These are phyloP conservation scores for Eulimnadia texana DNA, from an alignment of 1,140 invertebrate species.

Conservation along the genomic window DNA sequence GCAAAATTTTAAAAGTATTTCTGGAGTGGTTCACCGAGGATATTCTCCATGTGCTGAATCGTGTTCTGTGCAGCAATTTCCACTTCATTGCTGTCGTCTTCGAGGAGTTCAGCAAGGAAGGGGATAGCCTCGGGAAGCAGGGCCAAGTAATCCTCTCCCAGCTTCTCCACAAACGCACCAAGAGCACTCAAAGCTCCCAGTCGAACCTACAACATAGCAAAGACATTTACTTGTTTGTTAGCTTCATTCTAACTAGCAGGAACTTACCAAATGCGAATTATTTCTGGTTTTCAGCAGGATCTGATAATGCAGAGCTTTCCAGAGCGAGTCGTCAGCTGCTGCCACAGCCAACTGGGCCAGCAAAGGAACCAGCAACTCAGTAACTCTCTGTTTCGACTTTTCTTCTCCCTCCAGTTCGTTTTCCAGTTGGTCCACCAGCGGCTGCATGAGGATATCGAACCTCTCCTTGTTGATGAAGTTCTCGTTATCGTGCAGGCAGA, in stretches of 20 bases:
- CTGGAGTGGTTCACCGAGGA: conserved; percentile 67
- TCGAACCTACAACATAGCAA: conserved; percentile 24
- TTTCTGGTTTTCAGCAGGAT: conserved; percentile 73
- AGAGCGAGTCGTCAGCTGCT: conserved; percentile 63
- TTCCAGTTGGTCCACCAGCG: conserved; percentile 75
- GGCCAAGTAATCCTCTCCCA: conserved; percentile 57
- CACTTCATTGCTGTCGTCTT: conserved; percentile 65
- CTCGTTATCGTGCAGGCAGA: conserved; percentile 63
- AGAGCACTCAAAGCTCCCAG: conserved; percentile 43
- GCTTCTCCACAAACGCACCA: conserved; percentile 52
- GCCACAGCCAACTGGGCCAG: conserved; percentile 66
- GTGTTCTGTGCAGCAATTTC: conserved; percentile 55
- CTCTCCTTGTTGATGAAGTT: conserved; percentile 70
- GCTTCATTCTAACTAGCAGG: conserved; percentile 25
- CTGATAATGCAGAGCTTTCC: conserved; percentile 79
- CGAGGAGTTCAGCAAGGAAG: conserved; percentile 64
- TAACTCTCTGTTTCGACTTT: conserved; percentile 41
- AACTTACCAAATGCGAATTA: conserved; percentile 42
- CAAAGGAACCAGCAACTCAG: conserved; percentile 52
- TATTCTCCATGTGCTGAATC: conserved; percentile 58
- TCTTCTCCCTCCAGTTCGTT: conserved; percentile 51
- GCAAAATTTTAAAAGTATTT: conserved; percentile 27
- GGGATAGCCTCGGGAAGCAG: conserved; percentile 67
- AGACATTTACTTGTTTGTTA: not conserved
- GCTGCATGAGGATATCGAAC: conserved; percentile 67